phyloP scores from a whole-genome alignment of 2,797 vertebrate genomes.

The Sebastes goodei region DNA sequence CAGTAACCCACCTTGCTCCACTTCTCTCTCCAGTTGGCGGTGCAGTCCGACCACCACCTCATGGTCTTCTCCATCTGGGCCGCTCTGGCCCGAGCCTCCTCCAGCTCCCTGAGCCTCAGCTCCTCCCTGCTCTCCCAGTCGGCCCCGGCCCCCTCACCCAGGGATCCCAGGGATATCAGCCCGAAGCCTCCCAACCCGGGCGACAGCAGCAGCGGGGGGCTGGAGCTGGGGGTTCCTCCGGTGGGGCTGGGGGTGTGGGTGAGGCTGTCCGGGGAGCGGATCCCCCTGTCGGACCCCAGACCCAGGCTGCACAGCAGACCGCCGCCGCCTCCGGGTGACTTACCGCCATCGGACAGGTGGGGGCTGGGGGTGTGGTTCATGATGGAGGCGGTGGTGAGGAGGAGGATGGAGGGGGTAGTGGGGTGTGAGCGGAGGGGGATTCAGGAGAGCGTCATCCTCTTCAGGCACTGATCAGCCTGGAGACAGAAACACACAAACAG shows the following conservation, averaged over 20 bases:
- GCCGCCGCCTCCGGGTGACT: conserved; percentile 73
- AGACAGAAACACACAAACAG: conserved; percentile 29
- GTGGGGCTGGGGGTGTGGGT: conserved; percentile 87
- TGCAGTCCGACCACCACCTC: conserved; percentile 99
- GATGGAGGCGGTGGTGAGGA: conserved; percentile 21
- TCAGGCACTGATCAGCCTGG: conserved; percentile 40
- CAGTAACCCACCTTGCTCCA: conserved; percentile 90
- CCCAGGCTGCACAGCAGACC: conserved; percentile 87
- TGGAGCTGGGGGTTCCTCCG: conserved; percentile 89
- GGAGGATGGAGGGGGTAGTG: background rate
- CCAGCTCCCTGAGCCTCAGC: conserved; percentile 92
- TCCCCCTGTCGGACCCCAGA: conserved; percentile 84
- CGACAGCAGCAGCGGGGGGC: conserved; percentile 86
- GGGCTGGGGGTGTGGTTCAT: conserved; percentile 93
- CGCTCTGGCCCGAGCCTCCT: conserved; percentile 92
- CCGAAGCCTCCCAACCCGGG: conserved; percentile 75
- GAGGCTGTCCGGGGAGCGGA: conserved; percentile 86
- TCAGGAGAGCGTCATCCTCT: conserved; percentile 56
- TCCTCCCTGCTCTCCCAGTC: conserved; percentile 98
- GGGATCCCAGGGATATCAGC: conserved; percentile 65
- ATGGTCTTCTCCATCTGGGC: conserved; percentile 99
- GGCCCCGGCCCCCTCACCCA: conserved; percentile 78
- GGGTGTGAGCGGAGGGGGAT: background rate
- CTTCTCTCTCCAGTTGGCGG: conserved; percentile 97
- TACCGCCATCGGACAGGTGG: conserved; percentile 87